These are phyloP conservation scores for Leucoptera coffeella DNA, from an alignment of 2,888 invertebrate genomes.

Conservation along the genomic window DNA sequence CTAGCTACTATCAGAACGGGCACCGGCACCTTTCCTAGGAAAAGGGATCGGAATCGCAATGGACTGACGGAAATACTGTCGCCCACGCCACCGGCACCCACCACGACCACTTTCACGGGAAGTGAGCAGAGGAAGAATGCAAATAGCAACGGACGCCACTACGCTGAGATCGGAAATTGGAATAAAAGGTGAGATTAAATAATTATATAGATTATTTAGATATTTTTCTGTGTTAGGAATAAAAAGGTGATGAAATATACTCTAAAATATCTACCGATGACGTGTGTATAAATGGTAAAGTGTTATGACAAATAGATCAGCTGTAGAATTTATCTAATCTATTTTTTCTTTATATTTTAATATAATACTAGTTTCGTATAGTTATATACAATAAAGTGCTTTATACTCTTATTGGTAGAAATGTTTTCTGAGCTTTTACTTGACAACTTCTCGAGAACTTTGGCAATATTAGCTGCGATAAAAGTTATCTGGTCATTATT, in stretches of 20 bases:
- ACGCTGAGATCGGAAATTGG: slow-evolving; percentile 57
- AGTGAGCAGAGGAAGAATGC: slow-evolving; percentile 49
- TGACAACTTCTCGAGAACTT: slow-evolving; percentile 23
- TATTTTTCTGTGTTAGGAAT: no score
- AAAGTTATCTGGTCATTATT: slow-evolving; percentile 31
- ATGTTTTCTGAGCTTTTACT: no score
- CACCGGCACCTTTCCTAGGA: slow-evolving; percentile 45
- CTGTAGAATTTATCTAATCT: slow-evolving; percentile 1
- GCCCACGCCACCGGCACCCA: slow-evolving; percentile 44
- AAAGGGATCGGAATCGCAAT: slow-evolving; percentile 44
- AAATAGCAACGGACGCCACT: slow-evolving; percentile 47
- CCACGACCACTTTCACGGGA: slow-evolving; percentile 41
- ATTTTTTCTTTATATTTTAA: no score
- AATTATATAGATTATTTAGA: no score
- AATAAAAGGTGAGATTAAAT: slow-evolving; percentile 38
- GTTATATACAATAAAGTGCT: no score
- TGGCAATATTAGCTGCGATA: slow-evolving; percentile 24
- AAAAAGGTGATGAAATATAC: no score
- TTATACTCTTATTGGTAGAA: no score
- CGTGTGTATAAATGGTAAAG: neutral
- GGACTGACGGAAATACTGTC: slow-evolving; percentile 39
- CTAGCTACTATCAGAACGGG: slow-evolving; percentile 44
- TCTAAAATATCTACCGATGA: no score
- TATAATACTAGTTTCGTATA: no score
- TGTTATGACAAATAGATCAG: neutral